Conservation (phyloP, 2,888 invertebrate genomes). For the Trilocha varians region DNA sequence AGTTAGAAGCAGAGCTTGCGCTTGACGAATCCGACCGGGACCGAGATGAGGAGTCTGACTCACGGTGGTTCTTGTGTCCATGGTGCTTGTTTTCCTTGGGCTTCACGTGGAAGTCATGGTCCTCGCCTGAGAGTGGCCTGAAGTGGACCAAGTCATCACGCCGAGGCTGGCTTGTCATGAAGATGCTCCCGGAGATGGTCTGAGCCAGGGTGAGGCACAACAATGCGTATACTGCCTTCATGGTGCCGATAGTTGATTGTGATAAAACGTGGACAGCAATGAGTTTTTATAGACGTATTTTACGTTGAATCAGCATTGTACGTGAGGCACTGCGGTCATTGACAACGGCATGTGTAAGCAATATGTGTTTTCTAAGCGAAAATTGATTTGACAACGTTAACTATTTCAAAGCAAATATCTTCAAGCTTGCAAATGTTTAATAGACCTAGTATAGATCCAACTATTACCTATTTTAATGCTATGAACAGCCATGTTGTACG, state of each 20-base stretch:
- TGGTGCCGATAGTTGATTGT: conserved; percentile 34
- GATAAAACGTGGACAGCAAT: conserved; percentile 6
- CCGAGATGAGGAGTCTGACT: conserved; percentile 10
- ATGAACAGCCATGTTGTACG: too few species aligned
- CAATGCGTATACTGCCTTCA: conserved; percentile 50
- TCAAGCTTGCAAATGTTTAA: background rate
- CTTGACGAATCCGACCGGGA: conserved; percentile 9
- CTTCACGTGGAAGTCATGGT: conserved; percentile 3
- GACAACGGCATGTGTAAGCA: background rate
- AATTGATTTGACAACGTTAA: background rate
- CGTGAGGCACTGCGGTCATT: background rate
- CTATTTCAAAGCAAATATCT: background rate
- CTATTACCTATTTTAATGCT: too few species aligned
- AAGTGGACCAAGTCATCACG: conserved; percentile 28
- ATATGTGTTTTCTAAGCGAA: background rate
- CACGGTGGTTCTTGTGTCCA: conserved; percentile 10
- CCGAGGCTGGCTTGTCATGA: conserved; percentile 30
- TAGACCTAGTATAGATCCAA: background rate
- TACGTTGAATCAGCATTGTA: conserved; percentile 25
- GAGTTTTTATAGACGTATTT: conserved; percentile 31
- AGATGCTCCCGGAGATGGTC: conserved; percentile 44
- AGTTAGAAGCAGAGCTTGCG: too few species aligned
- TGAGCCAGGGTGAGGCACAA: conserved; percentile 49
- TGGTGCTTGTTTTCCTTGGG: conserved; percentile 5
- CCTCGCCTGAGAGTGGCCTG: conserved; percentile 27